Percentiles rank a stretch among this genome's conserved stretches.
Conservation (phyloP, 2,797 vertebrate species). For the Loriculus beryllinus region DNA sequence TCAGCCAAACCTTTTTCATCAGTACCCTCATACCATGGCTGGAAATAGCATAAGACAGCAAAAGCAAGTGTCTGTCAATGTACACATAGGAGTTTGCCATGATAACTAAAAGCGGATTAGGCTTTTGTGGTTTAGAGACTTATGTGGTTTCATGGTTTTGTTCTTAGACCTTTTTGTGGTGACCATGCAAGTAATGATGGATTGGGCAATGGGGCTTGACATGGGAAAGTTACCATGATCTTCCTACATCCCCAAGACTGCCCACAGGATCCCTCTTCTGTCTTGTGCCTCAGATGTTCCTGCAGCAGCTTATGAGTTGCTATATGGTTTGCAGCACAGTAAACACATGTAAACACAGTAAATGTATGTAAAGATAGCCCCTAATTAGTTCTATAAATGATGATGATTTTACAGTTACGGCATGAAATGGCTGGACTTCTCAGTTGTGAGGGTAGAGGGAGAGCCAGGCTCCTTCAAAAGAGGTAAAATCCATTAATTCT, state of each 20-base stretch:
- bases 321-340: not conserved
- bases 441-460: not conserved
- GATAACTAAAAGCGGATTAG: not conserved
- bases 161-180: not conserved
- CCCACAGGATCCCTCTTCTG: not conserved
- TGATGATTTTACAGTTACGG: not conserved
- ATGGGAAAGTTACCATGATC: not conserved
- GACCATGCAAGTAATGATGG: not conserved
- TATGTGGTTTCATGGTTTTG: not conserved
- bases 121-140: not conserved
- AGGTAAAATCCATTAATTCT: not conserved
- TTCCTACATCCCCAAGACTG: not conserved
- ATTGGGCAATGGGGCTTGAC: not conserved
- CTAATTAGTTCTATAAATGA: not conserved
- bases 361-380: not conserved
- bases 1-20: not conserved
- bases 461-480: not conserved
- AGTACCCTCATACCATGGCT: not conserved
- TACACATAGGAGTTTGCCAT: not conserved
- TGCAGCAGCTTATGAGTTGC: not conserved
- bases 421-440: not conserved
- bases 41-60: conserved; percentile 6
- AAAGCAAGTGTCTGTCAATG: not conserved
- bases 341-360: not conserved
- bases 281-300: not conserved